Conservation (phyloP, 2,797 vertebrate species). For the Tauraco hartlaubi region DNA sequence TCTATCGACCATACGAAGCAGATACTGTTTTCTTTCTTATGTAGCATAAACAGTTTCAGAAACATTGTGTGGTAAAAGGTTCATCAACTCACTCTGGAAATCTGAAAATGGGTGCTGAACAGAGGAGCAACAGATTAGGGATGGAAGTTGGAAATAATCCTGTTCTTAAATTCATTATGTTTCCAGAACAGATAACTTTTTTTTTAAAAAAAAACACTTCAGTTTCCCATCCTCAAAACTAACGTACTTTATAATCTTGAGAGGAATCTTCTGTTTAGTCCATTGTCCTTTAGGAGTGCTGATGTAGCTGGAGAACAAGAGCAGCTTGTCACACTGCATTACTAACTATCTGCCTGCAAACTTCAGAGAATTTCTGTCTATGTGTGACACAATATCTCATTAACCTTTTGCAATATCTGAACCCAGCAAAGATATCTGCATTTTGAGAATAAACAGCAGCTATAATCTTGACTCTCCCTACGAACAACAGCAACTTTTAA, state of each 20-base stretch:
- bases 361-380: slow-evolving; percentile 13
- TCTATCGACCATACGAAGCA: background rate
- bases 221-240: background rate
- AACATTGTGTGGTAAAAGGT: background rate
- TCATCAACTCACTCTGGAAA: background rate
- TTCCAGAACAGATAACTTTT: background rate
- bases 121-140: background rate
- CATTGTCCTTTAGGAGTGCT: slow-evolving; percentile 20
- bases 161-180: background rate
- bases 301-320: slow-evolving; percentile 34
- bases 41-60: background rate
- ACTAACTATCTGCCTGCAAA: background rate
- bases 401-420: slow-evolving; percentile 32
- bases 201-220: background rate
- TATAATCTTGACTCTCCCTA: background rate
- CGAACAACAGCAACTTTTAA: background rate
- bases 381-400: background rate
- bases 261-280: slow-evolving; percentile 6
- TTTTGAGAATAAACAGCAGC: slow-evolving; percentile 11
- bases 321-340: slow-evolving; percentile 32
- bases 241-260: slow-evolving; percentile 21
- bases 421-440: background rate
- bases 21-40: background rate
- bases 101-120: background rate
- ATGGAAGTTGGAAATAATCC: background rate